Evolutionary conservation across 2,888 invertebrate genomes (phyloP), one percentile per base, ranked within the genome.

Genomic region (Rhogogaster chlorosoma): DNA sequence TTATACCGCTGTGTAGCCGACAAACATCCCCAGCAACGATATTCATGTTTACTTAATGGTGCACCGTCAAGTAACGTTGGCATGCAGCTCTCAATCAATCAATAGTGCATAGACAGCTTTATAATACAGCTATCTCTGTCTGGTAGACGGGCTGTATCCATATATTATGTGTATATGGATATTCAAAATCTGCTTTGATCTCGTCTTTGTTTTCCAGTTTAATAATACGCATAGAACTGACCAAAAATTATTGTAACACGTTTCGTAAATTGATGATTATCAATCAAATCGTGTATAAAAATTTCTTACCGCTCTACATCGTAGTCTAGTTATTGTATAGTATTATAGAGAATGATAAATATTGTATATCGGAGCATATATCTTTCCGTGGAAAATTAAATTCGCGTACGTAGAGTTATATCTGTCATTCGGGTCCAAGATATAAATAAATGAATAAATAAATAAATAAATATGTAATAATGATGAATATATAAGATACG

Each of bases 401-500:
- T 70, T 70, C 70, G 75, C 29, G 29, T 49, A 42, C 15, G 49
- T 29, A 75, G 75, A 49, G 29, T 26, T 75, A 75, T 75, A 75
- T 49, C 29, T 75, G 22, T 42, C 22, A 73, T 73, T 26, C n/a
- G 73, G 73, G 73, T 73, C 73, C 73, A 73, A 73, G 45, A 22
- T 80, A 75, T 57, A 38, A 32, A 67, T 77, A 82, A 32, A 6
- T 57, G 36, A 10, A 67, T 82, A 82, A 82, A 67, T 67, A 29
- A 15, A 64, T 75, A 77, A 42, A 67, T 42, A 26, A 15, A 82
- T 64, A 64, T 38, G 32, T 82, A 38, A 22, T 45, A 22, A 22
- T 38, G 5, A 42, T 36, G 38, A 73, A 9, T 36, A 80, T 22
- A 45, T 82, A 82, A 82, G 67, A 67, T 82, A 82, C 67, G 32